These are phyloP conservation scores for Alfaro cultratus DNA, from an alignment of 2,797 vertebrate species.

Conservation along the genomic window DNA sequence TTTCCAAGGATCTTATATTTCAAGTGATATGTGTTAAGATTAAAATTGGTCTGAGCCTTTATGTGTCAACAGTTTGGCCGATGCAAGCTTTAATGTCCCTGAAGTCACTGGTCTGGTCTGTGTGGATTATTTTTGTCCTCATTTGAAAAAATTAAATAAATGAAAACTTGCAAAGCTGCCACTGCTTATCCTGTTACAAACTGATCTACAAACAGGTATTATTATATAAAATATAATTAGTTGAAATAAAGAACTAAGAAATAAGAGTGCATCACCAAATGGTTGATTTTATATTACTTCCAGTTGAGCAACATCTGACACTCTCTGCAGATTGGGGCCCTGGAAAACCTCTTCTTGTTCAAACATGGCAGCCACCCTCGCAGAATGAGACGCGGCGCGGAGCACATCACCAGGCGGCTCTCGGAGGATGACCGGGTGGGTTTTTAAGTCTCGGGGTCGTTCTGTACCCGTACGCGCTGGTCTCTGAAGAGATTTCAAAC, in stretches of 20 bases:
- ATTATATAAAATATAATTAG: background rate
- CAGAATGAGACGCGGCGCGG: constrained; percentile 89
- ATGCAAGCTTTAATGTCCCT: background rate
- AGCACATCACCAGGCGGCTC: constrained; percentile 90
- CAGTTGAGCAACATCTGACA: background rate
- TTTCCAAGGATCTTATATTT: background rate
- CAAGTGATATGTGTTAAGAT: background rate
- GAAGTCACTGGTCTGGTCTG: background rate
- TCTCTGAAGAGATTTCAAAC: background rate
- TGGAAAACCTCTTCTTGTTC: constrained; percentile 96
- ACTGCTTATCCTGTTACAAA: background rate
- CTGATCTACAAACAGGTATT: background rate
- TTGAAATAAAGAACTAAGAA: too few species aligned
- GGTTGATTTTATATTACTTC: background rate
- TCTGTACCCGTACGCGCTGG: background rate
- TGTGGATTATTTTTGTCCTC: background rate
- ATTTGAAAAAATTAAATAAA: background rate
- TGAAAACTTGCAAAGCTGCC: background rate
- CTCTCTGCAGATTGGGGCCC: constrained; percentile 88
- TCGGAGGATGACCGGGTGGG: constrained; percentile 93
- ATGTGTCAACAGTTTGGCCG: background rate
- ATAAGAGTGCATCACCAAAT: background rate
- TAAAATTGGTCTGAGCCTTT: background rate
- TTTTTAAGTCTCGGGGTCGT: background rate
- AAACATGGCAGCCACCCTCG: constrained; percentile 88